phyloP scores from a whole-genome alignment of 2,797 vertebrate species.

The Pipistrellus pygmaeus region DNA sequence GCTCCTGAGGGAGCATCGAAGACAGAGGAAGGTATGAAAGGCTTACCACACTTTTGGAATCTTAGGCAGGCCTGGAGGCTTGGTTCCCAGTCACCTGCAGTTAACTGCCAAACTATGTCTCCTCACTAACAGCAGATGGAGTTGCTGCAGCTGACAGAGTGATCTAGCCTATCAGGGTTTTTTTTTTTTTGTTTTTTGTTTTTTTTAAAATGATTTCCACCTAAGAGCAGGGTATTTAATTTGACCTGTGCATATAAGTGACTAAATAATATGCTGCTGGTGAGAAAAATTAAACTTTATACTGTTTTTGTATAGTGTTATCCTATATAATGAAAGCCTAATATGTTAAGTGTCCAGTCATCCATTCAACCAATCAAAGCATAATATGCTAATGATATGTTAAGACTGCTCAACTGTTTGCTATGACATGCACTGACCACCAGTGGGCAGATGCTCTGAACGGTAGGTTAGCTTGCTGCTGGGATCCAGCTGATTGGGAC shows the following conservation, averaged over 20 bases:
- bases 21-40: not conserved
- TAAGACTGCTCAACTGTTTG: no score
- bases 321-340: no score
- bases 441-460: no score
- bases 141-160: not conserved
- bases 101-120: not conserved
- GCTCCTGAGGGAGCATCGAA: not conserved
- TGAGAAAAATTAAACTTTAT: not conserved
- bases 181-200: no score
- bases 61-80: not conserved
- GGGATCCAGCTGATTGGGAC: no score
- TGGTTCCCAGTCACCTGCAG: not conserved
- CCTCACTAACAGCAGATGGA: not conserved
- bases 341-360: no score
- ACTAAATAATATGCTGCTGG: not conserved
- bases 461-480: no score
- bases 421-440: no score
- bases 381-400: no score
- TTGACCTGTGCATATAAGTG: not conserved
- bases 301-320: not conserved
- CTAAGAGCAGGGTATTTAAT: conserved; percentile 2
- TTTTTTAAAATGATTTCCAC: no score
- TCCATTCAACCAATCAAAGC: no score
- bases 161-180: not conserved
- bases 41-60: not conserved